Percentiles rank a stretch among this genome's conserved stretches.
These are phyloP conservation scores for Lepilemur ruficaudatus DNA, from an alignment of 2,797 vertebrate species.

Conservation along the genomic window DNA sequence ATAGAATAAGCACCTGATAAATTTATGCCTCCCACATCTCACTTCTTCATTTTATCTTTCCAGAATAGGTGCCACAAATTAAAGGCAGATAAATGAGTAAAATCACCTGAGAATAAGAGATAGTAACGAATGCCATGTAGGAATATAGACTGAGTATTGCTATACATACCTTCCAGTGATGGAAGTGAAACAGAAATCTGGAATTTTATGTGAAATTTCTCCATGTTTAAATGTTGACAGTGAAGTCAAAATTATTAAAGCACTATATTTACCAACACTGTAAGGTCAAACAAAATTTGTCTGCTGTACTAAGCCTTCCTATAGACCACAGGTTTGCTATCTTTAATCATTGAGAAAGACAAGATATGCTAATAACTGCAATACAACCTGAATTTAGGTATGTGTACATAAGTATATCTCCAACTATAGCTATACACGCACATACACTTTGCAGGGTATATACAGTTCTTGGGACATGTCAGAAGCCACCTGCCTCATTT, in stretches of 20 bases:
- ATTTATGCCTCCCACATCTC: background rate
- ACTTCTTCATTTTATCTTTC: background rate
- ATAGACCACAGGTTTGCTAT: background rate
- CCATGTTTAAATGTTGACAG: background rate
- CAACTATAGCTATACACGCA: background rate
- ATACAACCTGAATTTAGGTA: background rate
- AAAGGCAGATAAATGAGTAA: background rate
- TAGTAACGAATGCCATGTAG: background rate
- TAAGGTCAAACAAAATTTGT: background rate
- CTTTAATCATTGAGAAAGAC: background rate
- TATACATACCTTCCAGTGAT: background rate
- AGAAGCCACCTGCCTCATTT: conserved; percentile 9
- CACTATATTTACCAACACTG: background rate
- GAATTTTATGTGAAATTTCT: background rate
- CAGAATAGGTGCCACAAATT: background rate
- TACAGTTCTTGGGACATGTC: background rate
- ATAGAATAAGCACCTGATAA: background rate
- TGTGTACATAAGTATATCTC: background rate
- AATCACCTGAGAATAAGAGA: background rate
- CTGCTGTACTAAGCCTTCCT: background rate
- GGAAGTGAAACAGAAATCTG: background rate
- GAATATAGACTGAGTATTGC: background rate
- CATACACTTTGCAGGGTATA: background rate
- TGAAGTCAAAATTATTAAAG: background rate
- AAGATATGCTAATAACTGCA: background rate